Percentiles rank a stretch among this genome's conserved stretches.
Conservation (phyloP, 2,888 invertebrate species). For the Germaria angustata region DNA sequence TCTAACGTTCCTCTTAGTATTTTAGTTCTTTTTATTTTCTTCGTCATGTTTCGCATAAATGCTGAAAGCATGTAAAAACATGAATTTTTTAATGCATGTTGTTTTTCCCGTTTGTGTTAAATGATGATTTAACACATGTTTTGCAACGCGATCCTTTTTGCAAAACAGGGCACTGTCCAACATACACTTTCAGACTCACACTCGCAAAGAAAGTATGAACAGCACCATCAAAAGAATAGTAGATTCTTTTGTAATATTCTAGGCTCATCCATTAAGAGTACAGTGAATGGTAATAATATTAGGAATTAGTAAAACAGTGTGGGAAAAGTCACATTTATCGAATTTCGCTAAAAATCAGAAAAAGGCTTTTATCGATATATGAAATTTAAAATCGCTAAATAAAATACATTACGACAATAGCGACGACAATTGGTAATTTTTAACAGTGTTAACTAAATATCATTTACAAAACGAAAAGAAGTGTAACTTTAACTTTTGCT, state of each 20-base stretch:
- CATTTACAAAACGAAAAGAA: no score
- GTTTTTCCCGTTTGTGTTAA: slow-evolving; percentile 65
- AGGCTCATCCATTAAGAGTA: slow-evolving; percentile 57
- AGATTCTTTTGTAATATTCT: slow-evolving; percentile 23
- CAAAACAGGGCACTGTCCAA: slow-evolving; percentile 60
- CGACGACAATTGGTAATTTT: no score
- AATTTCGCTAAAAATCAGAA: no score
- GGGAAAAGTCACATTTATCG: no score
- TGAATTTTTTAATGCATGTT: slow-evolving; percentile 66
- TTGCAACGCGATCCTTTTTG: slow-evolving; percentile 66
- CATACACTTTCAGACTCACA: slow-evolving; percentile 21
- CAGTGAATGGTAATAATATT: slow-evolving; percentile 2
- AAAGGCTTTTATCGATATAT: no score
- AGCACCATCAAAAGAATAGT: background rate
- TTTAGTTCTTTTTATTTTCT: slow-evolving; percentile 34
- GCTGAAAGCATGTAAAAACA: slow-evolving; percentile 67
- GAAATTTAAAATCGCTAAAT: no score
- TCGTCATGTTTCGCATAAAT: slow-evolving; percentile 62
- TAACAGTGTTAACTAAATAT: no score
- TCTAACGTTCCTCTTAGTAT: slow-evolving; percentile 12
- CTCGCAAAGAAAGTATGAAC: background rate
- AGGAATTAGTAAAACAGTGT: no score
- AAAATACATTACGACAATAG: no score
- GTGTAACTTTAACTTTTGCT: no score
- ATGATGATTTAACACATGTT: slow-evolving; percentile 68